Percentiles rank a stretch among this genome's conserved stretches.
Evolutionary conservation across 2,113 vertebrate species (phyloP).

Genomic region (Seriola rivoliana): DNA sequence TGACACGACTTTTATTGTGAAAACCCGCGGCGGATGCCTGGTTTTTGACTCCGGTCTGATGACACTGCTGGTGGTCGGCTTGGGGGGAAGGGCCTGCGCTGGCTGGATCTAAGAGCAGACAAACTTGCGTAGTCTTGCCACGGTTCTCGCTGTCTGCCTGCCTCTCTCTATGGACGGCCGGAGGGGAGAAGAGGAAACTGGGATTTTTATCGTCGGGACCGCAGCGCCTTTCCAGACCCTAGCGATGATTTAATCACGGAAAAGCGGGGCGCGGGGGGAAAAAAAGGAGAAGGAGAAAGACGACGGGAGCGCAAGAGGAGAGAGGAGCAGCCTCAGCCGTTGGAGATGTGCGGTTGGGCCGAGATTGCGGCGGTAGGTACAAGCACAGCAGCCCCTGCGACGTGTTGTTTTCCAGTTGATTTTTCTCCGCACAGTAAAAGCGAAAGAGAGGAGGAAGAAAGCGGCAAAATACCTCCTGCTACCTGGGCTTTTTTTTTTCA

Average conservation of each 20-base stretch:
- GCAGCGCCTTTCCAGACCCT: constrained; percentile 36
- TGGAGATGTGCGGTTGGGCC: constrained; percentile 82
- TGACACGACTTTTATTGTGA: constrained; percentile 56
- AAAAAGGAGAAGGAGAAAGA: constrained; percentile 37
- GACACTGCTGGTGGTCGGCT: constrained; percentile 5
- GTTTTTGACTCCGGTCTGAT: background rate
- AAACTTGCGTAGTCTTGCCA: constrained; percentile 73
- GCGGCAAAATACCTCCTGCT: background rate
- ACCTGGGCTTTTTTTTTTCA: constrained; percentile 18
- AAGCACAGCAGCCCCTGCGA: constrained; percentile 46
- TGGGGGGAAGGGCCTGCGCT: constrained; percentile 75
- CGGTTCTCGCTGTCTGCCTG: constrained; percentile 41
- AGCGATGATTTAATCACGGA: constrained; percentile 70
- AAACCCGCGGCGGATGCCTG: constrained; percentile 20
- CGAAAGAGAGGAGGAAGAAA: background rate
- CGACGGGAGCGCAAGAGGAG: constrained; percentile 33
- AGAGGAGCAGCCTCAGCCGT: constrained; percentile 54
- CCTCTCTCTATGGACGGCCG: constrained; percentile 70
- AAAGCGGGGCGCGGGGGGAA: constrained; percentile 29
- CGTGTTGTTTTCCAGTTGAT: constrained; percentile 66
- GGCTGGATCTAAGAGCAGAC: constrained; percentile 52
- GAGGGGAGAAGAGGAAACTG: constrained; percentile 63
- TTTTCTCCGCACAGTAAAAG: constrained; percentile 47
- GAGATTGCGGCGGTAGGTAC: constrained; percentile 83
- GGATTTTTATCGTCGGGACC: constrained; percentile 64